Evolutionary conservation across 2,797 vertebrate genomes (phyloP), one percentile per base, ranked within the genome.

Genomic region (Rhincodon typus): DNA sequence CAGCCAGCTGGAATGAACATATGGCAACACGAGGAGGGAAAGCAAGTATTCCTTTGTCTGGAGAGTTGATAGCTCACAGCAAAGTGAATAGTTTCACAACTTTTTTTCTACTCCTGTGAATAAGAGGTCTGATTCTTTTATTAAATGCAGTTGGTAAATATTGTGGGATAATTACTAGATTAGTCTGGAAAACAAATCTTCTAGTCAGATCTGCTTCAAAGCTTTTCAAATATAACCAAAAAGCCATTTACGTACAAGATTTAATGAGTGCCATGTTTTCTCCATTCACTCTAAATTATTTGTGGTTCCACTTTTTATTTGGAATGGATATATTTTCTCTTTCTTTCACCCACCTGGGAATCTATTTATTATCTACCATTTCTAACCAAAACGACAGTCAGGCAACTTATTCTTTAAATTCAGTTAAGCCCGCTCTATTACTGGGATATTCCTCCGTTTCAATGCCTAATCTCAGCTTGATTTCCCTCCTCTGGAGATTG

Each of bases 151-250:
- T 53, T 6, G 50, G 69, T 74, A 77, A 95, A 93, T 93, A 95
- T 95, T 95, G 94, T 95, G 94, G 70, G 34, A 72, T 57, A 74
- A 74, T 95, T 95, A 95, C 94, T 34, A 95, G 69, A 95, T 95
- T 57, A 77, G 74, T 50, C 90, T 93, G 62, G 77, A 34, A 77
- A 72, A 19, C 70, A 95, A 21, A 93, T 53, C 70, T 95, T 74
- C 70, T 30, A 95, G 94, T 74, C 94, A 77, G 70, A 38, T 53
- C 38, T 74, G 30, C 50, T 72, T 72, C 70, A 50, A 95, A 72
- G 42, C 72, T 95, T 46, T 95, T 74, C 94, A 77, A 93, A 95
- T 34, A 50, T 50, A 72, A 34, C 8, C 69, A n/a, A 95, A 95
- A 66, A 95, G 77, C 69, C 30, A 77, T n/a, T 95, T 74, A 95